Percentiles rank a stretch among this genome's conserved stretches.
Evolutionary conservation across 2,888 invertebrate genomes (phyloP).

Genomic region (Cryptosula pallasiana): DNA sequence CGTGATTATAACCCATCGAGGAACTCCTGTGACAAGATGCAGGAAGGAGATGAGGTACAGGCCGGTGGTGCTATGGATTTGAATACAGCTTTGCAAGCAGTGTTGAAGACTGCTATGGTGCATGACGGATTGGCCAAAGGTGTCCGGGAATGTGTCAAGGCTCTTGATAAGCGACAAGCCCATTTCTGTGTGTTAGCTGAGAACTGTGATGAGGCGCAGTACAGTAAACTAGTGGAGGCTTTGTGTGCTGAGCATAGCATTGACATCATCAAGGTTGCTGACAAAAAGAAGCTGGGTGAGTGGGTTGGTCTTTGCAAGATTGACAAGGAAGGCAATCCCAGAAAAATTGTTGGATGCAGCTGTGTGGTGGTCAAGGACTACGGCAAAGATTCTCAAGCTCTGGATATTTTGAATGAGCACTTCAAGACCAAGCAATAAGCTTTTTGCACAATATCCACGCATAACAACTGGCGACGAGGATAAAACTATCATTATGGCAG

Average conservation of each 20-base stretch:
- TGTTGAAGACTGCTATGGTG: constrained; percentile 88
- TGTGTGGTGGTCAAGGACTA: constrained; percentile 96
- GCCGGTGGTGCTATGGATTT: constrained; percentile 68
- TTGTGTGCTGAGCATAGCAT: constrained; percentile 98
- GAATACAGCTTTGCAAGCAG: constrained; percentile 91
- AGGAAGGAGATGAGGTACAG: constrained; percentile 27
- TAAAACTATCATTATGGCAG: no score
- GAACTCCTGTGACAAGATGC: constrained; percentile 19
- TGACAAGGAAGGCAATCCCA: constrained; percentile 96
- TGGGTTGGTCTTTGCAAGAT: constrained; percentile 99
- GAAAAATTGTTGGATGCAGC: constrained; percentile 97
- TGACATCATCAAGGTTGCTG: constrained; percentile 89
- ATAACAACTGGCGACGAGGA: no score
- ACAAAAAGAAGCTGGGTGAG: constrained; percentile 98
- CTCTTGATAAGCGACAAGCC: constrained; percentile 95
- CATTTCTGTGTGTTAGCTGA: constrained; percentile 93
- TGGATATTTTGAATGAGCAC: constrained; percentile 90
- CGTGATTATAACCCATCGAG: no score
- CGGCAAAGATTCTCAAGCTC: constrained; percentile 92
- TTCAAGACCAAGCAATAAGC: constrained; percentile 62
- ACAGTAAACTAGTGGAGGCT: constrained; percentile 94
- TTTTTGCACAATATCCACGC: no score
- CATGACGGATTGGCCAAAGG: constrained; percentile 94
- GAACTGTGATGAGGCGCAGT: constrained; percentile 95
- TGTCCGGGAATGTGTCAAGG: constrained; percentile 93